phyloP scores from a whole-genome alignment of 1,140 invertebrate species.

The Pemphigus obesinymphae region DNA sequence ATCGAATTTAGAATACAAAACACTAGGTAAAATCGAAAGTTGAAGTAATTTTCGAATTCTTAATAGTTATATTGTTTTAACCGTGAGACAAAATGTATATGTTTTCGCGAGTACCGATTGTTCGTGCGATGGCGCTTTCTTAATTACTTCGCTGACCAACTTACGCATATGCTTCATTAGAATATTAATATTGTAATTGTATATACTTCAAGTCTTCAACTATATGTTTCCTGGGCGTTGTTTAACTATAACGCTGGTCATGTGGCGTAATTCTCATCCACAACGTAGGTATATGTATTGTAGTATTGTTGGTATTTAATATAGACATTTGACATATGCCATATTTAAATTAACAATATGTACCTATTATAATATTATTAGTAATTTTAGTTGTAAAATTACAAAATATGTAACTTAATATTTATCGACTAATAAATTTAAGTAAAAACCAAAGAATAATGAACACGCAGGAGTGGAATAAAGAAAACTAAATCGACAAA shows the following conservation, averaged over 20 bases:
- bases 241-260: neutral
- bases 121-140: neutral
- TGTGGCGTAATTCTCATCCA: neutral
- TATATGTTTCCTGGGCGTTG: neutral
- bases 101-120: slow-evolving; percentile 1
- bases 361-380: too few relatives aligned
- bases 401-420: too few relatives aligned
- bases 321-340: too few relatives aligned
- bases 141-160: neutral
- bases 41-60: neutral
- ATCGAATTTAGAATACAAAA: neutral
- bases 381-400: too few relatives aligned
- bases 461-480: neutral
- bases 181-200: neutral
- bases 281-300: neutral
- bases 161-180: neutral
- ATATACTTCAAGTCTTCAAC: too few relatives aligned
- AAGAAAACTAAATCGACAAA: too few relatives aligned
- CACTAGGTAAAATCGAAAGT: neutral
- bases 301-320: too few relatives aligned
- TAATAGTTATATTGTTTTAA: neutral
- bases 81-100: neutral
- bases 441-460: too few relatives aligned
- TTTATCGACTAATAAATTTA: too few relatives aligned
- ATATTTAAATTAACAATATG: too few relatives aligned